A percentile compares a stretch with the other conserved stretches of the same genome.
phyloP scores from a whole-genome alignment of 1,140 invertebrate species.

The Procambarus virginalis region DNA sequence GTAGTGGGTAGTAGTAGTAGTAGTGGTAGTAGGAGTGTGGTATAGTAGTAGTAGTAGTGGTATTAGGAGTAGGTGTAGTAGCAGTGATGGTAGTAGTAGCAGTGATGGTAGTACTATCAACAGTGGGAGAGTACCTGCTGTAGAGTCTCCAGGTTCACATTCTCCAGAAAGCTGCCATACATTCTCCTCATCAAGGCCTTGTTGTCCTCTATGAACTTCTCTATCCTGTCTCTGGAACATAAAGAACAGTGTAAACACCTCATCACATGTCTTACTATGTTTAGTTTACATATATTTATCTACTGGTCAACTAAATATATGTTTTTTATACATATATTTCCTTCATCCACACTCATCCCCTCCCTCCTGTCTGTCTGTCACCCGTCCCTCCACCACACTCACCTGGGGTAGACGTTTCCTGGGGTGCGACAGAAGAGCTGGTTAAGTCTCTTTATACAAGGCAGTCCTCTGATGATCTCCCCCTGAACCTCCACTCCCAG shows the following conservation, averaged over 20 bases:
- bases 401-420: conserved; percentile 92
- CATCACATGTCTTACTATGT: too few species aligned
- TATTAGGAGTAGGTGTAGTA: too few species aligned
- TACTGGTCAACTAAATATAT: too few species aligned
- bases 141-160: background rate
- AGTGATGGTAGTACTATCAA: background rate
- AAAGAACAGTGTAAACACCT: background rate
- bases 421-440: conserved; percentile 93
- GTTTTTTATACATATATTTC: too few species aligned
- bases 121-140: background rate
- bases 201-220: conserved; percentile 93
- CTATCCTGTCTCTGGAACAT: conserved; percentile 87
- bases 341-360: too few species aligned
- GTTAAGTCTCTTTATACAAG: conserved; percentile 90
- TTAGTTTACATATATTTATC: too few species aligned
- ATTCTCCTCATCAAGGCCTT: conserved; percentile 93
- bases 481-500: conserved; percentile 88
- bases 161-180: conserved; percentile 86
- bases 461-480: conserved; percentile 86
- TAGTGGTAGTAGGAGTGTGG: too few species aligned
- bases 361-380: too few species aligned
- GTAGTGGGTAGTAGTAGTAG: too few species aligned
- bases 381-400: conserved; percentile 74
- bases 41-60: background rate
- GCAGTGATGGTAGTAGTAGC: background rate